Conservation (phyloP, 2,113 vertebrate genomes). For the Pachyramphus minor region DNA sequence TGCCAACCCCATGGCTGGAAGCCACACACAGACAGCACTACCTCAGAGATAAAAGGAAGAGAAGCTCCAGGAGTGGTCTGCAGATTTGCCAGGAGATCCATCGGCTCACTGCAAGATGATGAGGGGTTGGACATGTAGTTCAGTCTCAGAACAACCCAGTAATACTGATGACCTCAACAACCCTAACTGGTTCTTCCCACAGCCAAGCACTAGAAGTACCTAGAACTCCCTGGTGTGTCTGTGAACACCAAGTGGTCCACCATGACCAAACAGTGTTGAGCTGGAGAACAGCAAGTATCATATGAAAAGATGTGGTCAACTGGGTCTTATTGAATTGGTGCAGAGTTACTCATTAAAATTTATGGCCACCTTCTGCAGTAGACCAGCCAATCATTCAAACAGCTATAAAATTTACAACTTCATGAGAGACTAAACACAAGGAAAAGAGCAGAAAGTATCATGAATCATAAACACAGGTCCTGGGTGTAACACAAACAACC, state of each 20-base stretch:
- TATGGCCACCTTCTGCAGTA: background rate
- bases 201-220: background rate
- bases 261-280: background rate
- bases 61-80: background rate
- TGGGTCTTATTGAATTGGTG: background rate
- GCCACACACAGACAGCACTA: background rate
- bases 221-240: background rate
- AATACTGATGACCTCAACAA: background rate
- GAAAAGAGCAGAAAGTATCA: background rate
- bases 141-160: background rate
- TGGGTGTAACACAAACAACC: background rate
- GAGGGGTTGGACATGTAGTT: rapidly evolving
- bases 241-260: background rate
- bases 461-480: background rate
- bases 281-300: rapidly evolving
- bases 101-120: rapidly evolving
- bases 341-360: background rate
- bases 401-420: background rate
- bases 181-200: background rate
- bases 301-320: background rate
- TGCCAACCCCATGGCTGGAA: background rate
- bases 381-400: background rate
- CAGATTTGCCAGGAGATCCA: background rate
- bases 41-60: background rate
- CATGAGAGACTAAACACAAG: background rate